Conservation (phyloP, 2,797 vertebrate genomes). For the Discoglossus pictus region DNA sequence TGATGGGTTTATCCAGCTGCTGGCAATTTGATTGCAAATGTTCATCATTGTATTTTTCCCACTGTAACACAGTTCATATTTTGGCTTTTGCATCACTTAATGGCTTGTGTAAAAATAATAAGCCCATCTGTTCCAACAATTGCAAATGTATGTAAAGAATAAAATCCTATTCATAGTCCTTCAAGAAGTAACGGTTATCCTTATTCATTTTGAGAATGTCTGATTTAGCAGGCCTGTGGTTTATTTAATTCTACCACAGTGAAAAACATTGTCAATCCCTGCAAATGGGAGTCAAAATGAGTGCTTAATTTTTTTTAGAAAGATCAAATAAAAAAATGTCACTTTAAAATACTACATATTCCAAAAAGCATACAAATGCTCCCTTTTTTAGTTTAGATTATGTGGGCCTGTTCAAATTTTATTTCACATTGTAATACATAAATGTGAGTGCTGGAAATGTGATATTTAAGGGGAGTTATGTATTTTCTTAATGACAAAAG, state of each 20-base stretch:
- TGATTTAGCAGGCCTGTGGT: constrained; percentile 19
- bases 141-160: constrained; percentile 20
- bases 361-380: not conserved
- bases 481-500: constrained; percentile 15
- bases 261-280: constrained; percentile 13
- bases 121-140: constrained; percentile 47
- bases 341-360: constrained; percentile 14
- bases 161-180: constrained; percentile 37
- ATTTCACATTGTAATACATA: constrained; percentile 1
- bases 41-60: constrained; percentile 27
- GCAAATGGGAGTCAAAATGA: constrained; percentile 29
- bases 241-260: constrained; percentile 20
- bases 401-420: not conserved
- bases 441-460: not conserved
- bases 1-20: constrained; percentile 32
- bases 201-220: constrained; percentile 27
- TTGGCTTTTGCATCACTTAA: constrained; percentile 45
- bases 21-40: constrained; percentile 46
- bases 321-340: constrained; percentile 34
- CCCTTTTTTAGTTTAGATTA: constrained; percentile 1
- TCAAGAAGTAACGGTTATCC: constrained; percentile 18
- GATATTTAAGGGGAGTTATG: not conserved
- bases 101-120: constrained; percentile 46
- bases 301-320: constrained; percentile 26
- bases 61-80: constrained; percentile 29